Conservation (phyloP, 2,797 vertebrate species). For the Clarias pachynema region DNA sequence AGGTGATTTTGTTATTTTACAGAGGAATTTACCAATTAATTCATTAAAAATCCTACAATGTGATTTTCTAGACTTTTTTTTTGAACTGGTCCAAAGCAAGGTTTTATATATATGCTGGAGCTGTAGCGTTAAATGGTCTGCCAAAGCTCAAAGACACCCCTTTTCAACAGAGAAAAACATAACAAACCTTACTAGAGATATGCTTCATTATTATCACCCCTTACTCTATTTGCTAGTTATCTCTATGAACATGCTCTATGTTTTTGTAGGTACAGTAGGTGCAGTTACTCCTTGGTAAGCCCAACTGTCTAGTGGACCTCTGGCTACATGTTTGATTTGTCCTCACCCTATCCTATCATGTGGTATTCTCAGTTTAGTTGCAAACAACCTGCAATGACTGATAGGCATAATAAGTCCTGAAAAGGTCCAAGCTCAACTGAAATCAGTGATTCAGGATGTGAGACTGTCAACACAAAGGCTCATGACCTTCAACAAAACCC, state of each 20-base stretch:
- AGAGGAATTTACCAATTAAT: too few species aligned
- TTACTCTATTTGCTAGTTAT: background rate
- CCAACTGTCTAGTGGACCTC: background rate
- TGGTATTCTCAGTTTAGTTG: background rate
- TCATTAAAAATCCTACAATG: too few species aligned
- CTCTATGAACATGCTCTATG: background rate
- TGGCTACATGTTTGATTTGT: background rate
- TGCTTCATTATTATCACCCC: background rate
- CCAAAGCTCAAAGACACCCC: too few species aligned
- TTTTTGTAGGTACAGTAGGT: background rate
- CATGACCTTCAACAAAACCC: constrained; percentile 1
- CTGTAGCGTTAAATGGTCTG: background rate
- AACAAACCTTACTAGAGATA: background rate
- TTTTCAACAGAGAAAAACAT: background rate
- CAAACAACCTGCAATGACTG: background rate
- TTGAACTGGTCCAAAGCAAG: too few species aligned
- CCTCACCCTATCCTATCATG: background rate
- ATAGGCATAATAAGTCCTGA: background rate
- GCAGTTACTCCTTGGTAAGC: background rate
- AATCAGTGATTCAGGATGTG: background rate
- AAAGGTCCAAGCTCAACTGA: background rate
- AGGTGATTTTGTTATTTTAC: too few species aligned
- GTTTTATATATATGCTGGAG: too few species aligned
- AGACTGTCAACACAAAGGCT: background rate
- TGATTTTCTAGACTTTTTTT: too few species aligned